phyloP scores from a whole-genome alignment of 2,113 vertebrate species.

The Phyllopteryx taeniolatus region DNA sequence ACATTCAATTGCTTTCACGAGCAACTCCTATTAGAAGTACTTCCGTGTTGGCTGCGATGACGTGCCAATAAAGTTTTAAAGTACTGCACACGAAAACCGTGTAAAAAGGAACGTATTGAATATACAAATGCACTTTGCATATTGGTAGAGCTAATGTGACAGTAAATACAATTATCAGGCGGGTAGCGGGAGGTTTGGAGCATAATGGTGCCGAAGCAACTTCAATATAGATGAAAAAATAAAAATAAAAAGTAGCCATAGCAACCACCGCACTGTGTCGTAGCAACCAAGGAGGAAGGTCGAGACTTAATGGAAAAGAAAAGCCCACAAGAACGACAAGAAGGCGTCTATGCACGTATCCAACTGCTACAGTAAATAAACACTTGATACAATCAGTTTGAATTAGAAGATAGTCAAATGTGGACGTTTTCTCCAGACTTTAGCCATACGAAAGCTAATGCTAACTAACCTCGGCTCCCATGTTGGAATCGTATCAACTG shows the following conservation, averaged over 20 bases:
- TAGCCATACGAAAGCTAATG: not conserved
- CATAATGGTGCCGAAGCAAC: too few relatives aligned
- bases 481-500: not conserved
- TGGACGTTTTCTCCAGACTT: not conserved
- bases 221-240: not conserved
- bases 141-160: too few relatives aligned
- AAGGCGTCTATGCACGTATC: conserved; percentile 12
- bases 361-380: conserved; percentile 43
- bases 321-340: not conserved
- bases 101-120: too few relatives aligned
- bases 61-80: too few relatives aligned
- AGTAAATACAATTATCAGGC: too few relatives aligned
- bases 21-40: too few relatives aligned
- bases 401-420: not conserved
- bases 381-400: too few relatives aligned
- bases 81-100: too few relatives aligned
- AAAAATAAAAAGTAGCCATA: conserved; percentile 7
- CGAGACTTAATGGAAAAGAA: not conserved
- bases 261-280: conserved; percentile 36
- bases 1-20: too few relatives aligned
- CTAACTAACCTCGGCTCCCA: not conserved
- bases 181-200: too few relatives aligned
- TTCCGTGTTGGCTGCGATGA: too few relatives aligned
- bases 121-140: too few relatives aligned
- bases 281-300: conserved; percentile 50